phyloP scores from a whole-genome alignment of 2,797 vertebrate species.

The Sus cebifrons region DNA sequence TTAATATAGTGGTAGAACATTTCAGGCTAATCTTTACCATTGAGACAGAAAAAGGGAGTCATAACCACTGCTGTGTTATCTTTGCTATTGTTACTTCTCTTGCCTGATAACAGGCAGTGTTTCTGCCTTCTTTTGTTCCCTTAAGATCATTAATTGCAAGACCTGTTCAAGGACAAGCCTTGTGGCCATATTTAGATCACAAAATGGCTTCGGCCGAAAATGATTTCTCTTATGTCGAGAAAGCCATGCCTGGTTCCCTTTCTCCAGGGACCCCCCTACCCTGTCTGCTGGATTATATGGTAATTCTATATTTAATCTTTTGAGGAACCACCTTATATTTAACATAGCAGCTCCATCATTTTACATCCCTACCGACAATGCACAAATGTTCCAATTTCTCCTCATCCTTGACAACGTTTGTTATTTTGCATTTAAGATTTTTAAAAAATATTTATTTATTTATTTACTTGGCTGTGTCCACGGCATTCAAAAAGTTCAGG shows the following conservation, averaged over 20 bases:
- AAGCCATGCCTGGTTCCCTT: background rate
- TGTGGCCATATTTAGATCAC: background rate
- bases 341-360: background rate
- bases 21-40: no score
- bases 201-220: background rate
- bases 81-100: background rate
- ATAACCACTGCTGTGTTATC: background rate
- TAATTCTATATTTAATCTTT: slow-evolving; percentile 17
- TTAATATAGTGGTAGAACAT: no score
- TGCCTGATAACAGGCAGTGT: background rate
- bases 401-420: background rate
- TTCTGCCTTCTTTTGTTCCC: background rate
- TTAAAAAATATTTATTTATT: no score
- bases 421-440: background rate
- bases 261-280: background rate
- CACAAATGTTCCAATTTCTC: background rate
- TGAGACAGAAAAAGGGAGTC: background rate
- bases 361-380: background rate
- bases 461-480: no score
- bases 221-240: background rate
- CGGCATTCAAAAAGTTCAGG: no score
- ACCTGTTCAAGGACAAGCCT: background rate
- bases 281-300: background rate
- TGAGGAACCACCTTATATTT: background rate
- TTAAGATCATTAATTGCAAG: background rate